phyloP scores from a whole-genome alignment of 2,888 invertebrate species.

The Machimus atricapillus region DNA sequence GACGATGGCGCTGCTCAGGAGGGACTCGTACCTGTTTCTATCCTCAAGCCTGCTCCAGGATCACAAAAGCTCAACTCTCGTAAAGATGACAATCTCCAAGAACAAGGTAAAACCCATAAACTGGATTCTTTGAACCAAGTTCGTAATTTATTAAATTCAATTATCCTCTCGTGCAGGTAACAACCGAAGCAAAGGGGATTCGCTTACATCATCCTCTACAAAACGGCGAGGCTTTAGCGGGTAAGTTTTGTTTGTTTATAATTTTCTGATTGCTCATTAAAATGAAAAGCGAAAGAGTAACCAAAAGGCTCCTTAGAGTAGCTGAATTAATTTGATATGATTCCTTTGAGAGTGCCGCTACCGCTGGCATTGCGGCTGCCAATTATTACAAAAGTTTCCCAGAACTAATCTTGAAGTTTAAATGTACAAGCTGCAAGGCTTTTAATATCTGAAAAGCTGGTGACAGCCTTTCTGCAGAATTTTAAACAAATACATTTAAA shows the following conservation, averaged over 20 bases:
- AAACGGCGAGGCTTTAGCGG: conserved; percentile 84
- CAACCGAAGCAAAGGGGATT: conserved; percentile 58
- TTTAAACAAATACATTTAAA: background rate
- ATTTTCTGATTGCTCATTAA: background rate
- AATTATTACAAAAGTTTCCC: background rate
- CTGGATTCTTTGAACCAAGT: background rate
- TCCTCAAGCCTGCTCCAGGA: conserved; percentile 77
- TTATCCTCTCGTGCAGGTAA: conserved; percentile 65
- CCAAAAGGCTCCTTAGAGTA: background rate
- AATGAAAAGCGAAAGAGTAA: background rate
- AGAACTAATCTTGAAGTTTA: background rate
- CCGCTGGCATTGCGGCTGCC: background rate
- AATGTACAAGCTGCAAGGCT: background rate
- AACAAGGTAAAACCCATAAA: conserved; percentile 54
- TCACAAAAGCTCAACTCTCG: conserved; percentile 59
- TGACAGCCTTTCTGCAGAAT: background rate
- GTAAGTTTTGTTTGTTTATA: conserved; percentile 66
- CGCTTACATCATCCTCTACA: conserved; percentile 79
- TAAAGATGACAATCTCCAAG: conserved; percentile 60
- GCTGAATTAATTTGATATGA: conserved; percentile 8
- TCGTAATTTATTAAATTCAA: background rate
- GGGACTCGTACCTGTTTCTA: conserved; percentile 81
- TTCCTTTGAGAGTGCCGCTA: background rate
- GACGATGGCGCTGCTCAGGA: conserved; percentile 69
- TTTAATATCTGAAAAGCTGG: background rate